Evolutionary conservation across 1,140 invertebrate species (phyloP), one percentile per base, ranked within the genome.

Genomic region (Lordiphosa mommai): DNA sequence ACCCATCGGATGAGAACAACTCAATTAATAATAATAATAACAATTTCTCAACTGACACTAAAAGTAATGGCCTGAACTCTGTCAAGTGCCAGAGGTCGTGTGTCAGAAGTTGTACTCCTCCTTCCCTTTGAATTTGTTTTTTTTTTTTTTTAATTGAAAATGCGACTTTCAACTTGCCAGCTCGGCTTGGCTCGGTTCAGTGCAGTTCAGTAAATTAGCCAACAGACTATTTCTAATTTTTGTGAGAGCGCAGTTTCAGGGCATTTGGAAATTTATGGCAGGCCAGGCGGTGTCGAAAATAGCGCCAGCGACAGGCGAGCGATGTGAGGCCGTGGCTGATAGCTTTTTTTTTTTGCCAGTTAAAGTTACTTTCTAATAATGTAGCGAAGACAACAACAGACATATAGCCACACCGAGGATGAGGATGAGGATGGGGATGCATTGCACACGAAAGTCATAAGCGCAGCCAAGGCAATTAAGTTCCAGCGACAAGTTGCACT

Each of bases 1-100:
- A 70, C 79, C 79, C 79, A 69, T 59, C 27, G 72, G 32, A 55
- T 10, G n/a, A 48, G 16, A 48, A 33, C 74, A 85, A 72, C 85
- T 87, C 69, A 85, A 85, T 87, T 87, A 87, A 77, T 87, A 87
- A 82, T 87, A 84, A 74, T 74, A 84, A 82, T 87, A 84, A 74
- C 74, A 84, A 80, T 80, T 80, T 84, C 67, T 80, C 65, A 66
- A 68, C 27, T 16, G 43, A 7, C 32, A 36, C 40, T 8, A 41
- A 17, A 41, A 23, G 17, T 41, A 23, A 27, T 53, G 52, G 65
- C 17, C 53, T 80, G 66, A 80, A 71, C 76, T 64, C 49, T 66
- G 70, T 34, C 47, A 43, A 49, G 56, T 36, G 64, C 63, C 66
- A 38, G 66, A 63, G 76, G 76, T 80, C 76, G 74, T 65, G 74